phyloP scores from a whole-genome alignment of 1,140 invertebrate genomes.

The Zaprionus lachaisei region DNA sequence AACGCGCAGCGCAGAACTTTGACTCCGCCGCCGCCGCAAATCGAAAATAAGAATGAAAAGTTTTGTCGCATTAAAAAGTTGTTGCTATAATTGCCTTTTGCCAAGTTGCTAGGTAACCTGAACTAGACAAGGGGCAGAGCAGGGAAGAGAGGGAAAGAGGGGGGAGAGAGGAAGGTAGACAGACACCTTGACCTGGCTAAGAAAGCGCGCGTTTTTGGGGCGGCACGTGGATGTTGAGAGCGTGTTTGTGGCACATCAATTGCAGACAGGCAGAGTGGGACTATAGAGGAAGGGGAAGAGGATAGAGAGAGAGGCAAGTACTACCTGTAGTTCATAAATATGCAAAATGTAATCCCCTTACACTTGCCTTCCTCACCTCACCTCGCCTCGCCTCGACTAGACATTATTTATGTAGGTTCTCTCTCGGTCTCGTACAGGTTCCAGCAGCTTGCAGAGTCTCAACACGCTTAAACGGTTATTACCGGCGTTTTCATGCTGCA shows the following conservation, averaged over 20 bases:
- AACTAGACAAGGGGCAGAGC: background rate
- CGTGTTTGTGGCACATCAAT: constrained; percentile 64
- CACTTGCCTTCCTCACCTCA: background rate
- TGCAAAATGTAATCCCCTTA: constrained; percentile 54
- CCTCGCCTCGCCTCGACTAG: background rate
- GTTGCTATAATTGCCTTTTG: constrained; percentile 24
- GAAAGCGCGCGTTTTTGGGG: constrained; percentile 30
- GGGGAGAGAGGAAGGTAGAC: background rate
- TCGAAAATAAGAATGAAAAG: constrained; percentile 13
- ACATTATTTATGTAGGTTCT: constrained; percentile 12
- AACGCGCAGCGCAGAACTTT: constrained; percentile 37
- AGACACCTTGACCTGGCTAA: constrained; percentile 33
- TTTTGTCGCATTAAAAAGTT: constrained; percentile 5
- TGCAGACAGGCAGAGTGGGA: background rate
- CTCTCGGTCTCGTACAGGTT: constrained; percentile 4
- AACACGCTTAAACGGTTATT: constrained; percentile 78
- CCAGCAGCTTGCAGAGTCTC: constrained; percentile 50
- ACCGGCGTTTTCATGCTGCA: constrained; percentile 76
- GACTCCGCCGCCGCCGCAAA: constrained; percentile 1
- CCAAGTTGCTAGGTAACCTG: constrained; percentile 5
- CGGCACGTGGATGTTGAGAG: constrained; percentile 59
- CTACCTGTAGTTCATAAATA: constrained; percentile 67
- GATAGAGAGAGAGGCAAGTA: background rate
- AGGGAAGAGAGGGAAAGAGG: background rate
- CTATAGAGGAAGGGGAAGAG: background rate